Conservation (phyloP, 2,113 vertebrate genomes). For the Brevimyrus niger region DNA sequence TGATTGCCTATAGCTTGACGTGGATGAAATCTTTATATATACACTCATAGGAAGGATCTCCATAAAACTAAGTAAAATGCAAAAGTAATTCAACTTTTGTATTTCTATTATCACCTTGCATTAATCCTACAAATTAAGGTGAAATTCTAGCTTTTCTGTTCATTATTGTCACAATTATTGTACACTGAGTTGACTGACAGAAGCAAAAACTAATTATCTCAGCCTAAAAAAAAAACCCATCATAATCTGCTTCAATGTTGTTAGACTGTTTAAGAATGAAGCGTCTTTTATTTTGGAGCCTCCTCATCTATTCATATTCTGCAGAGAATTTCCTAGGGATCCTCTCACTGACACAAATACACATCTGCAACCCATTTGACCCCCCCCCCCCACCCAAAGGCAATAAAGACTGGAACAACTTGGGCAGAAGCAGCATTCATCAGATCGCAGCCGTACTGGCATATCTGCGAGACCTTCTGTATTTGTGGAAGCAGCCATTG, state of each 20-base stretch:
- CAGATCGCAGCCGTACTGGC: neutral
- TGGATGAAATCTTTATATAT: neutral
- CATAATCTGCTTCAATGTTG: neutral
- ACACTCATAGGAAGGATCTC: neutral
- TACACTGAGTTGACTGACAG: neutral
- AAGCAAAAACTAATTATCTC: neutral
- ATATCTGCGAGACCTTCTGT: neutral
- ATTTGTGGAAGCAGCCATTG: neutral
- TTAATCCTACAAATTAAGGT: neutral
- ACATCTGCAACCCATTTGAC: slow-evolving; percentile 20
- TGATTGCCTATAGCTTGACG: neutral
- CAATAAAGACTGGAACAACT: neutral
- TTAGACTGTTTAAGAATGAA: neutral
- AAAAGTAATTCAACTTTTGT: neutral
- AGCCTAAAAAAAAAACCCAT: neutral
- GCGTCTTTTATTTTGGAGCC: neutral
- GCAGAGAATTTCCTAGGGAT: neutral
- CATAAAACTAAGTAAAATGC: neutral
- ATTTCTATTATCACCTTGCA: neutral
- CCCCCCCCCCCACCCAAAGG: slow-evolving; percentile 5
- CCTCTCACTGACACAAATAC: neutral
- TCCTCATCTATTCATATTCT: neutral
- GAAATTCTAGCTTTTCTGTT: neutral
- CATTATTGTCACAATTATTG: neutral
- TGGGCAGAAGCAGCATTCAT: neutral